phyloP scores from a whole-genome alignment of 2,888 invertebrate genomes.

The Meganola albula region DNA sequence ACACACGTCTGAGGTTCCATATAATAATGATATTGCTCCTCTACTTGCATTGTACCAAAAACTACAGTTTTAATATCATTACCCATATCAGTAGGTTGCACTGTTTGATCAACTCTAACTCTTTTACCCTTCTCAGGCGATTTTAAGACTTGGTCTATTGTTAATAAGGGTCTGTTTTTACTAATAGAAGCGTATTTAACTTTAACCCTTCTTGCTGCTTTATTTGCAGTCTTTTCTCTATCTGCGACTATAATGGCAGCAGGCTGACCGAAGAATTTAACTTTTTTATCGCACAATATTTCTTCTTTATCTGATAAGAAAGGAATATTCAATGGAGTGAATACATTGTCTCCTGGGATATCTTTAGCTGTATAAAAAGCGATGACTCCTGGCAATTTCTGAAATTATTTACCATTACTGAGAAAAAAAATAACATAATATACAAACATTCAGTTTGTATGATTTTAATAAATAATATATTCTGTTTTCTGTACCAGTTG shows the following conservation, averaged over 20 bases:
- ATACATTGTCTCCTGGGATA: constrained; percentile 80
- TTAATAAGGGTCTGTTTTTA: constrained; percentile 36
- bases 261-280: constrained; percentile 50
- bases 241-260: constrained; percentile 76
- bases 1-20: constrained; percentile 84
- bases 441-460: too few species aligned
- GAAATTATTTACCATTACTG: too few species aligned
- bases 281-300: constrained; percentile 57
- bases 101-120: constrained; percentile 21
- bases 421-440: too few species aligned
- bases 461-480: neutral
- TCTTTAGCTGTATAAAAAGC: constrained; percentile 80
- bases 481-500: too few species aligned
- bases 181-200: constrained; percentile 67
- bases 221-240: constrained; percentile 67
- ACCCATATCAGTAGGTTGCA: constrained; percentile 41
- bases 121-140: constrained; percentile 33
- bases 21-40: constrained; percentile 83
- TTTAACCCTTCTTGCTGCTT: constrained; percentile 75
- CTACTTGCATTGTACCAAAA: constrained; percentile 70
- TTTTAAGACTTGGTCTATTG: constrained; percentile 35
- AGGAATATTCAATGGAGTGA: constrained; percentile 37
- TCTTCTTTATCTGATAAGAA: constrained; percentile 41
- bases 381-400: constrained; percentile 80
- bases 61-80: constrained; percentile 58